Evolutionary conservation across 1,140 invertebrate genomes (phyloP).

Genomic region (Lordiphosa stackelbergi): DNA sequence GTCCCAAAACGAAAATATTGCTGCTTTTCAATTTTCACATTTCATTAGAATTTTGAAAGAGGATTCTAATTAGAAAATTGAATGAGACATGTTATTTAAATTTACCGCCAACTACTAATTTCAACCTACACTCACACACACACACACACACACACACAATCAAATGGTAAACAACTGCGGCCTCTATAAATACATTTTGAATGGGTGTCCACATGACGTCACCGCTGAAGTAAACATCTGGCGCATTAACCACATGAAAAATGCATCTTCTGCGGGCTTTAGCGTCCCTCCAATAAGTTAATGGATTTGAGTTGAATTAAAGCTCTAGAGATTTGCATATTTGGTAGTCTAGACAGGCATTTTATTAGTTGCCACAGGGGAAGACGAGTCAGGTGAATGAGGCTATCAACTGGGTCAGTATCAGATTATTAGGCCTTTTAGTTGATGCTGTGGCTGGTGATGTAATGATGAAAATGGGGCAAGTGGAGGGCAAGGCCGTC

Average conservation of each 20-base stretch:
- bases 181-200: conserved; percentile 62
- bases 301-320: conserved; percentile 6
- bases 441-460: conserved; percentile 6
- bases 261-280: conserved; percentile 34
- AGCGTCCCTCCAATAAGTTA: conserved; percentile 10
- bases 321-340: conserved; percentile 19
- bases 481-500: conserved; percentile 20
- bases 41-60: no score
- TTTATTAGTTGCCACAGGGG: neutral
- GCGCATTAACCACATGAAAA: conserved; percentile 42
- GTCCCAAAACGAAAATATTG: no score
- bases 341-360: conserved; percentile 7
- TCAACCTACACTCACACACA: neutral
- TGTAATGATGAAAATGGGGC: conserved; percentile 38
- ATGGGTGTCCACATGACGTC: conserved; percentile 59
- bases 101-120: conserved; percentile 24
- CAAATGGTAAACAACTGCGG: conserved; percentile 18
- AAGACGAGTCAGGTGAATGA: neutral
- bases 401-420: conserved; percentile 6
- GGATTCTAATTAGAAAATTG: neutral
- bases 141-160: conserved; percentile 11
- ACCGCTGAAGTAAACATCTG: conserved; percentile 65
- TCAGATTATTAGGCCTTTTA: conserved; percentile 1
- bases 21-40: no score
- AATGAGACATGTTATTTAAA: conserved; percentile 5